Base-by-base conservation (phyloP, 2,113 vertebrate genomes). In the Heptranchias perlo region DNA sequence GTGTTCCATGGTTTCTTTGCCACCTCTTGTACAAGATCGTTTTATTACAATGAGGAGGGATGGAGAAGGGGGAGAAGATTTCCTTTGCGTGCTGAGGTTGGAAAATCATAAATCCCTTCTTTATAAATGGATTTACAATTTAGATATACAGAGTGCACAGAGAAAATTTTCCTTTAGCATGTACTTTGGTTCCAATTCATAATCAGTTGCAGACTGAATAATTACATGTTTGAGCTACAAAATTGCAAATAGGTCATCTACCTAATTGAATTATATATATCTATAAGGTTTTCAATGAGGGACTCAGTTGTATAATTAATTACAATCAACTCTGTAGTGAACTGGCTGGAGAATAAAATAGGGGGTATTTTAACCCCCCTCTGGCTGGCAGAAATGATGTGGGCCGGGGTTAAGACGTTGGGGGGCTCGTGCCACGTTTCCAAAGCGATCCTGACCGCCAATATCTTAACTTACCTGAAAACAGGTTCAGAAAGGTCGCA, bases 181-280 rank as follows among this genome's bases (percentile, higher is more conserved):
- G 13, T 73, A 73, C 44, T 18, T 58, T 95, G 39, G 64, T 95
- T 95, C 23, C 94, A 95, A 49, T 69, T 95, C 64, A 69, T 67
- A 95, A 69, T 95, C 65, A 67, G 47, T 47, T 69, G 62, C n/a
- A 65, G 39, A 47, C 35, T 64, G 92, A 94, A 44, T 65, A 94
- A 65, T 64, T 64, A 62, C 16, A 94, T 35, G 52, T 62, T 62
- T 62, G 58, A 93, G 35, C 61, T 7, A 39, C n/a, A 93, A 93
- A 93, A 39, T 64, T 93, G n/a, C 58, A 64, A 93, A 39, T 93
- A 44, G 35, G 89, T 61, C 58, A 64, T 62, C 14, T n/a, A 62
- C n/a, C 1, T 39, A 62, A 61, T 64, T 93, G 35, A 64, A 62
- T 62, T 62, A 93, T 58, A 35, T 91, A 93, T 93, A 23, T 35